Percentiles rank a stretch among this genome's conserved stretches.
Evolutionary conservation across 2,888 invertebrate species (phyloP).

Genomic region (Tiliacea citrago): DNA sequence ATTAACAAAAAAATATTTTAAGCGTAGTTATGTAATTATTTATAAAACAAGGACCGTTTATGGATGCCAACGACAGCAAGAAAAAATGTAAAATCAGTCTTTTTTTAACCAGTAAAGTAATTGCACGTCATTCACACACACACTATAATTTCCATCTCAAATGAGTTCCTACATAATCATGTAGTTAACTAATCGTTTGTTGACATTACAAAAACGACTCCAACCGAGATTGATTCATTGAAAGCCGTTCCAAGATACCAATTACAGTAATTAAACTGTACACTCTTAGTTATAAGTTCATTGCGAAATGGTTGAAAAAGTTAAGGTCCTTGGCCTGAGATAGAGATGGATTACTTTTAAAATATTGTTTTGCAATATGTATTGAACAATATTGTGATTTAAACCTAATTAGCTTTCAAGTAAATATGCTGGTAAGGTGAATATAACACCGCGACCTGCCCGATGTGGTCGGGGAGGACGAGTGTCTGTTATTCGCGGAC

Average conservation of each 20-base stretch:
- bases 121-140: slow-evolving; percentile 20
- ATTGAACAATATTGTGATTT: not conserved
- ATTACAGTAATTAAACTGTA: slow-evolving; percentile 69
- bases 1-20: not conserved
- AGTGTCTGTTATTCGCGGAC: too few species aligned
- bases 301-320: slow-evolving; percentile 63
- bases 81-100: not conserved
- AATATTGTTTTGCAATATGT: slow-evolving; percentile 48
- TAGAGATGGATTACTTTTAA: slow-evolving; percentile 54
- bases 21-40: not conserved
- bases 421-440: not conserved
- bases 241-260: slow-evolving; percentile 52
- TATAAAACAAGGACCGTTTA: not conserved
- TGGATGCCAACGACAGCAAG: not conserved
- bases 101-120: slow-evolving; percentile 36
- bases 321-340: slow-evolving; percentile 58
- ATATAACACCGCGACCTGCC: too few species aligned
- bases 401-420: not conserved
- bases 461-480: too few species aligned
- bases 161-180: slow-evolving; percentile 51
- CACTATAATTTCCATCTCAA: slow-evolving; percentile 49
- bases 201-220: slow-evolving; percentile 60
- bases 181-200: slow-evolving; percentile 56
- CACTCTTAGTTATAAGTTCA: slow-evolving; percentile 55
- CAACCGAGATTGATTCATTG: slow-evolving; percentile 61